A percentile compares a stretch with the other conserved stretches of the same genome.
phyloP scores from a whole-genome alignment of 2,797 vertebrate species.

The Alectoris magna region DNA sequence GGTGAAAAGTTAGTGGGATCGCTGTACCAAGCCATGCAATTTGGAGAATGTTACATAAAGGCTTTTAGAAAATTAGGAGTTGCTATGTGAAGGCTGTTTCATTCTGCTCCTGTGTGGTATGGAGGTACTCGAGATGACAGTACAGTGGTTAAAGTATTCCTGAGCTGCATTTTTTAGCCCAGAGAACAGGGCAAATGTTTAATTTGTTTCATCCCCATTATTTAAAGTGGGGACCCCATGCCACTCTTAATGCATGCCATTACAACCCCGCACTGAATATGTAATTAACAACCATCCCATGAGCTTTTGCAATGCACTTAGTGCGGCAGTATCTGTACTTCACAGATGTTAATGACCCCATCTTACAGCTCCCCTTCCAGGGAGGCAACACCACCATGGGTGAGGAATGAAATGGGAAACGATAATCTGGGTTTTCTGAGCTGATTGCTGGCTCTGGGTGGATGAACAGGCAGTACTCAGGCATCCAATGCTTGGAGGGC shows the following conservation, averaged over 20 bases:
- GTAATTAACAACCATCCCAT: slow-evolving; percentile 15
- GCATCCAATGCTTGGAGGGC: fast-evolving
- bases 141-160: not conserved
- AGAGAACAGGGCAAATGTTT: not conserved
- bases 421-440: not conserved
- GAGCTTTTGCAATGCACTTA: not conserved
- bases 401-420: not conserved
- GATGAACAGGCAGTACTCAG: not conserved
- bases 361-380: slow-evolving; percentile 1
- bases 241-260: slow-evolving; percentile 22
- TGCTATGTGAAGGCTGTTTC: fast-evolving
- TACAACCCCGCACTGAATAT: not conserved
- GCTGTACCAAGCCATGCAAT: not conserved
- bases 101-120: not conserved
- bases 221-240: slow-evolving; percentile 20
- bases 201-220: not conserved
- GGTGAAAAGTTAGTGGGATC: not conserved
- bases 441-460: not conserved
- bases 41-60: fast-evolving
- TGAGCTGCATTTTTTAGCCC: not conserved
- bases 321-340: not conserved
- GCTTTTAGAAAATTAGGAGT: not conserved
- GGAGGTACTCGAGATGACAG: not conserved
- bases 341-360: slow-evolving; percentile 40
- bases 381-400: not conserved